Percentiles rank a stretch among this genome's conserved stretches.
phyloP scores from a whole-genome alignment of 2,113 vertebrate species.

The Ceyx cyanopectus region DNA sequence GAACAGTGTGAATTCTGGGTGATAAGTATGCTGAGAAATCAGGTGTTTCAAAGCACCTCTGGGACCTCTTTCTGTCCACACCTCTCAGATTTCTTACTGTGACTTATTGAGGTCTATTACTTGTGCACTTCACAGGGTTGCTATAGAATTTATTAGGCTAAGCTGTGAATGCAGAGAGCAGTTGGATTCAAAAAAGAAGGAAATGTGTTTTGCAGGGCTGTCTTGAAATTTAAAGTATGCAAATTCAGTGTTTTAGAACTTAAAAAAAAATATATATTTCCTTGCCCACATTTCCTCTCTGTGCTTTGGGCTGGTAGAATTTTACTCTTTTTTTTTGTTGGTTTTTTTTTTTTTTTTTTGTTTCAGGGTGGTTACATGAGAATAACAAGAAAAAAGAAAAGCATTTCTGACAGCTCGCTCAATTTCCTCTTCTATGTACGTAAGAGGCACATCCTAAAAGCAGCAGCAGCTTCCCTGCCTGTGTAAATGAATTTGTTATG shows the following conservation, averaged over 20 bases:
- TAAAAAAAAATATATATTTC: background rate
- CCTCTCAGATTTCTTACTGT: background rate
- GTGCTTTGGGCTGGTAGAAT: background rate
- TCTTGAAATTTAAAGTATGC: background rate
- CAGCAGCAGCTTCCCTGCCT: background rate
- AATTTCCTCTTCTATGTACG: background rate
- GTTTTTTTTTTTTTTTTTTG: background rate
- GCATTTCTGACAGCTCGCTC: background rate
- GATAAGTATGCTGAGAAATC: background rate
- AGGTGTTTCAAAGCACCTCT: background rate
- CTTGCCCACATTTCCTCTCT: background rate
- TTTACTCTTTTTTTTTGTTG: background rate
- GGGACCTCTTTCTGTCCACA: background rate
- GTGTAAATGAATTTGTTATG: background rate
- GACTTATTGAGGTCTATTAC: background rate
- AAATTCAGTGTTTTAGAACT: background rate
- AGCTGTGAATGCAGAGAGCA: background rate
- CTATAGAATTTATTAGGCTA: constrained; percentile 10
- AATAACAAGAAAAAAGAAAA: background rate
- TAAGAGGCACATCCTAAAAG: background rate
- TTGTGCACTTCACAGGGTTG: background rate
- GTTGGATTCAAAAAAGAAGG: background rate
- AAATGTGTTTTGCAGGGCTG: background rate
- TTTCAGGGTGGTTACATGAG: background rate
- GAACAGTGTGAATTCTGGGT: background rate